Conservation (phyloP, 2,888 invertebrate species). For the Leptothorax acervorum region DNA sequence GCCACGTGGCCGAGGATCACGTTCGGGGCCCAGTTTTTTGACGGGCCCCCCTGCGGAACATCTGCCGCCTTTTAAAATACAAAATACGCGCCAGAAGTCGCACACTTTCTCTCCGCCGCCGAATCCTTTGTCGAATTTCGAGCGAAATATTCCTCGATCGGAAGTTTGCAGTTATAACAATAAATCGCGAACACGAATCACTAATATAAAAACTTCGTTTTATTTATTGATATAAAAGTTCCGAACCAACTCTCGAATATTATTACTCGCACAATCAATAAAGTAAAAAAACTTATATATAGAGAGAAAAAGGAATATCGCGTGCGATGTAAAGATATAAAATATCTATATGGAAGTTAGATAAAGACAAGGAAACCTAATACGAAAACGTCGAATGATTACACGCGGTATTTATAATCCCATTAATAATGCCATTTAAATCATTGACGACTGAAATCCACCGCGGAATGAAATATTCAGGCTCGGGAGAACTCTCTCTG, state of each 20-base stretch:
- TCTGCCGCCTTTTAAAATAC: constrained; percentile 46
- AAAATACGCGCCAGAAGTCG: constrained; percentile 18
- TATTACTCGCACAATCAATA: neutral
- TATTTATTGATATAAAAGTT: neutral
- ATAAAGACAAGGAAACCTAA: neutral
- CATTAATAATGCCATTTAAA: constrained; percentile 11
- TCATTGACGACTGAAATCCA: neutral
- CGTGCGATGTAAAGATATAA: neutral
- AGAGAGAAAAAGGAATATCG: neutral
- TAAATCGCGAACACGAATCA: neutral
- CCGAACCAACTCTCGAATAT: neutral
- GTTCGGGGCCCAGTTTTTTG: constrained; percentile 32
- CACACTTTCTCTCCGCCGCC: constrained; percentile 30
- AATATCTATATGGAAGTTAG: neutral
- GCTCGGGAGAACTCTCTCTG: neutral
- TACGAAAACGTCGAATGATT: neutral
- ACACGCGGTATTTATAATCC: constrained; percentile 1
- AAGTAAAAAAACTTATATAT: neutral
- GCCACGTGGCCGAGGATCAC: constrained; percentile 34
- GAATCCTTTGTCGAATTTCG: constrained; percentile 23
- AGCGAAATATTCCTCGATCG: neutral
- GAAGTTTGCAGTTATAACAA: neutral
- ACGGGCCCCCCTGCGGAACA: constrained; percentile 29
- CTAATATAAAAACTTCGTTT: neutral
- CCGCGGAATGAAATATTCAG: constrained; percentile 24